A percentile compares a stretch with the other conserved stretches of the same genome.
Conservation (phyloP, 2,113 vertebrate genomes). For the Chelonoidis abingdonii region DNA sequence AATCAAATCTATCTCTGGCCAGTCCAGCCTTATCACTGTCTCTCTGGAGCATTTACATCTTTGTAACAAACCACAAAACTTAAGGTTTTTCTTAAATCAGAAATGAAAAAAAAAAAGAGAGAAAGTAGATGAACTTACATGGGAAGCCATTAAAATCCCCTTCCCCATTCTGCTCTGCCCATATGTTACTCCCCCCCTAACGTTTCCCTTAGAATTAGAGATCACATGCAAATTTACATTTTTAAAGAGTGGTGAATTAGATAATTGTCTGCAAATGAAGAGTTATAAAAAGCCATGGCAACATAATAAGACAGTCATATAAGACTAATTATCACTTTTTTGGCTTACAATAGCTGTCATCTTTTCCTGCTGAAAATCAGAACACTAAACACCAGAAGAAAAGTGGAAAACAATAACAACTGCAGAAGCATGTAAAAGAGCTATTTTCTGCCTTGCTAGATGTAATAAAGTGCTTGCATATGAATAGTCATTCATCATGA, state of each 20-base stretch:
- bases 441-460: conserved; percentile 70
- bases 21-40: not conserved
- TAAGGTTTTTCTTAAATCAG: not conserved
- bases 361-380: conserved; percentile 67
- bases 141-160: not conserved
- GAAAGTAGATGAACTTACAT: not conserved
- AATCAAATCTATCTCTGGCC: not conserved
- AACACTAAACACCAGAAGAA: conserved; percentile 63
- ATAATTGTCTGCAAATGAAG: conserved; percentile 73
- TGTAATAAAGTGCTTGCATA: conserved; percentile 74
- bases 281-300: conserved; percentile 73
- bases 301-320: conserved; percentile 71
- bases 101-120: not conserved
- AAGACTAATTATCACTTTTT: conserved; percentile 78
- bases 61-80: not conserved
- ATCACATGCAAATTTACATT: conserved; percentile 51
- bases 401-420: conserved; percentile 69
- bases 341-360: conserved; percentile 72
- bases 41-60: not conserved
- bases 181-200: not conserved
- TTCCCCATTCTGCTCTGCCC: not conserved
- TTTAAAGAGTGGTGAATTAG: conserved; percentile 61
- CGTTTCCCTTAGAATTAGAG: conserved; percentile 38
- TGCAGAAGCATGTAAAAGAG: conserved; percentile 65
- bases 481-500: conserved; percentile 76